Base-by-base conservation (phyloP, 64 coral and sea anemone species). In the Platygyra sinensis region DNA sequence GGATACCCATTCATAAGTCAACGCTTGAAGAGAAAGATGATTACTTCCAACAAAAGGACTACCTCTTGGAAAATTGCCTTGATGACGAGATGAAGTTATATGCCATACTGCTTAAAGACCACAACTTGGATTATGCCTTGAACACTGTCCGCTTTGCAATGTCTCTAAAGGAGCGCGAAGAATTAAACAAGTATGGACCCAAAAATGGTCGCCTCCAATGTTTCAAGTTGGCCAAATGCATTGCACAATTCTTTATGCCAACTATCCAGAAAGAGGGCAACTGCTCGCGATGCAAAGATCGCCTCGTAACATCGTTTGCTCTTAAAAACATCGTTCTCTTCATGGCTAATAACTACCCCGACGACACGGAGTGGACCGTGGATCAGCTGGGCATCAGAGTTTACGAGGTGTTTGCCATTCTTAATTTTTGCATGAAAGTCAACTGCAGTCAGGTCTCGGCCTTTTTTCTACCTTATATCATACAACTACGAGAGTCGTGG, bases 311-410 rank as follows among this genome's bases (percentile, higher is more conserved):
- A 5, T 88, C 86, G 29, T 88, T 62, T 62, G 72, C 54, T 39
- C 86, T 88, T 2, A 88, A 88, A 76, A 88, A 88, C 60, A 76
- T 88, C 19, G 72, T 88, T 46, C 52, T 88, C 9, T 76, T 61
- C 86, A 88, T 88, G 86, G 75, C 75, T 54, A 57, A 76, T 77
- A 88, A 76, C n/a, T 88, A 88, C 18, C 86, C 86, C 18, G 30
- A 74, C 27, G 86, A 88, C 61, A 42, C 51, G 52, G 63, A 62
- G 75, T 88, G 86, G 86, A 74, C 86, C 30, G 60, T 62, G 33
- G 86, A 76, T 62, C 86, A 88, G 59, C 30, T 88, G 3, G 72
- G 28, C 2, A 88, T 77, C 72, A 77, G 86, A 76, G 72, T 88
- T 76, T 76, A 2, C 59, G 86, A 88, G 59, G 72, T 88, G 24